These are phyloP conservation scores for Chironomus riparius DNA, from an alignment of 2,888 invertebrate species.

Conservation along the genomic window DNA sequence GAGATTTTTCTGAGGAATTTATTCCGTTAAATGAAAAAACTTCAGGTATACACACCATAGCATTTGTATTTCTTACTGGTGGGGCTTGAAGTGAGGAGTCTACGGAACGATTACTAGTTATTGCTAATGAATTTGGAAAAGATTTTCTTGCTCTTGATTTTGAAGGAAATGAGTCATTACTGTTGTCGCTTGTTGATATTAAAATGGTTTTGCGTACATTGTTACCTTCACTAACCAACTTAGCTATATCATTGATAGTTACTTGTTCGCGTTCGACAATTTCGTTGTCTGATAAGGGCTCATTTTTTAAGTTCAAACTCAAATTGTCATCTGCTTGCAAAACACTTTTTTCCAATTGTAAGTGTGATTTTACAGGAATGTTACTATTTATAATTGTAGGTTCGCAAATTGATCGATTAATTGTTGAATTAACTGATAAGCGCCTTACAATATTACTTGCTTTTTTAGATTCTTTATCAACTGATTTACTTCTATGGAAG, in stretches of 20 bases:
- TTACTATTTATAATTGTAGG: neutral
- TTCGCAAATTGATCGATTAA: neutral
- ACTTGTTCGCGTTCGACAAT: slow-evolving; percentile 32
- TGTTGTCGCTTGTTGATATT: slow-evolving; percentile 4
- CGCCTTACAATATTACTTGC: neutral
- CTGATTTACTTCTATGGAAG: no score
- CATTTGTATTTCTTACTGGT: neutral
- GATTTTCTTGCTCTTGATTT: neutral
- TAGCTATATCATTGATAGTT: neutral
- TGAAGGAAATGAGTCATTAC: neutral
- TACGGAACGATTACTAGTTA: neutral
- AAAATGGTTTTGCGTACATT: neutral
- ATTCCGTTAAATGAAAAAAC: neutral
- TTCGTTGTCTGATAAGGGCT: slow-evolving; percentile 34
- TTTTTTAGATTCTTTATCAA: no score
- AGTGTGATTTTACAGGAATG: neutral
- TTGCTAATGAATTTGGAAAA: slow-evolving; percentile 4
- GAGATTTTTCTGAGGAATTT: neutral
- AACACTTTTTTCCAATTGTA: neutral
- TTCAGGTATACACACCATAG: slow-evolving; percentile 18
- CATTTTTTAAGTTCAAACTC: neutral
- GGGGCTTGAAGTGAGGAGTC: neutral
- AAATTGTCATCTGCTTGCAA: neutral
- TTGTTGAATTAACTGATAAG: neutral
- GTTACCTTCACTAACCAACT: neutral